Evolutionary conservation across 2,888 invertebrate species (phyloP).

Genomic region (Pachliopta kotzebuea): DNA sequence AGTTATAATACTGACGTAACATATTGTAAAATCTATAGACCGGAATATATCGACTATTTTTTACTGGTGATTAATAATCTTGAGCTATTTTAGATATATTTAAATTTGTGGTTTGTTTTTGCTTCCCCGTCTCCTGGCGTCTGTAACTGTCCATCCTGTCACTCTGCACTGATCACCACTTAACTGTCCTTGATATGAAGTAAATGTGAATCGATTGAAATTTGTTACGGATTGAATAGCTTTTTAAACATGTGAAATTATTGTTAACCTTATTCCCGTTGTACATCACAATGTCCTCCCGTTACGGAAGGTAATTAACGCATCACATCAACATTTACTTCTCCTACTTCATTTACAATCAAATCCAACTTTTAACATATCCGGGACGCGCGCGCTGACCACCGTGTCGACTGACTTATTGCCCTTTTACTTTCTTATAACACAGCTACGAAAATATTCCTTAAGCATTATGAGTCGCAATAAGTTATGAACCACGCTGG

Average conservation of each 20-base stretch:
- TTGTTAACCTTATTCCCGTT: conserved; percentile 13
- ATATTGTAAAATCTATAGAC: conserved; percentile 39
- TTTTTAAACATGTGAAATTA: conserved; percentile 10
- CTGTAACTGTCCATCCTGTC: conserved; percentile 68
- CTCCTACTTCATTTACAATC: conserved; percentile 39
- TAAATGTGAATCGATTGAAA: conserved; percentile 54
- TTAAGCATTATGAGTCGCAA: background rate
- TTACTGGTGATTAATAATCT: conserved; percentile 50
- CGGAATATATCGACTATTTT: conserved; percentile 37
- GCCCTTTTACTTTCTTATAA: background rate
- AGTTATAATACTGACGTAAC: conserved; percentile 64
- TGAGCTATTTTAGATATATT: conserved; percentile 47
- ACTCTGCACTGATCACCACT: conserved; percentile 67
- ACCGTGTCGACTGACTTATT: conserved; percentile 27
- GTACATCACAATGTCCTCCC: conserved; percentile 23
- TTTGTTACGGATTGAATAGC: conserved; percentile 6
- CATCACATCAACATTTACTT: conserved; percentile 59
- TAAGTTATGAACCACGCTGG: background rate
- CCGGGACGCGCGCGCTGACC: conserved; percentile 38
- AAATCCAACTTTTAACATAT: conserved; percentile 35
- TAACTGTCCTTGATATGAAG: conserved; percentile 52
- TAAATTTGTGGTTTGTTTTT: conserved; percentile 44
- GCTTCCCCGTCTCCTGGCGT: conserved; percentile 75
- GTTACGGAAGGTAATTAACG: conserved; percentile 30
- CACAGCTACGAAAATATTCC: background rate